phyloP scores from a whole-genome alignment of 2,797 vertebrate species.

The Carapus acus region DNA sequence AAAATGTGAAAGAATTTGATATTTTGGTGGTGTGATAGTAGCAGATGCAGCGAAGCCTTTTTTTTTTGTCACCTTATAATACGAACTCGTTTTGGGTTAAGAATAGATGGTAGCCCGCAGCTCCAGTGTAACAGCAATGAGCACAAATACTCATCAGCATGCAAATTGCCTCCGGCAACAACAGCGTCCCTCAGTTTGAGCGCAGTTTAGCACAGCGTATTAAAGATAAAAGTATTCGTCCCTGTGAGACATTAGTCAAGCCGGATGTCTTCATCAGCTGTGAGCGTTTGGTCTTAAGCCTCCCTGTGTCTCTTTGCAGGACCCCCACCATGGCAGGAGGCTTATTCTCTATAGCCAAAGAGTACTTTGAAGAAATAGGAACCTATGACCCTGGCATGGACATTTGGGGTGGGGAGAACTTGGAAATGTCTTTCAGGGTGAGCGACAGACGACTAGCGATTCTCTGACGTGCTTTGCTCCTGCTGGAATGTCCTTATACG shows the following conservation, averaged over 20 bases:
- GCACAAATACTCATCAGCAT: conserved; percentile 40
- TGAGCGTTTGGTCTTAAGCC: too few species aligned
- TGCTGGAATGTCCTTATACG: too few species aligned
- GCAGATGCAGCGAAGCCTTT: conserved; percentile 10
- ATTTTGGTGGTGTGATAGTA: conserved; percentile 1
- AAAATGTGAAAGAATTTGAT: too few species aligned
- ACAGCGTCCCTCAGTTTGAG: conserved; percentile 35
- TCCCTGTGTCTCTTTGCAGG: too few species aligned
- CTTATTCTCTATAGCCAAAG: conserved; percentile 94
- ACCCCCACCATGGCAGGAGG: conserved; percentile 99
- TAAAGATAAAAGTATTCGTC: conserved; percentile 44
- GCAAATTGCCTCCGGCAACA: conserved; percentile 42
- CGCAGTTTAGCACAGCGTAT: conserved; percentile 30
- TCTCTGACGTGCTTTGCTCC: too few species aligned
- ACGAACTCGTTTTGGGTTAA: conserved; percentile 20
- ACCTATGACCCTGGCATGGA: conserved; percentile 99
- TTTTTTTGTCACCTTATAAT: too few species aligned
- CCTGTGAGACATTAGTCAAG: conserved; percentile 46
- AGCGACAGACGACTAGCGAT: conserved; percentile 40
- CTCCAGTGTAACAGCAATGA: conserved; percentile 12
- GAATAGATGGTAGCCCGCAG: conserved; percentile 25
- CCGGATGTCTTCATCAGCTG: too few species aligned
- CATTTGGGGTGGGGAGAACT: conserved; percentile 98
- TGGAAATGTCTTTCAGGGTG: conserved; percentile 99
- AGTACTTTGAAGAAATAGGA: conserved; percentile 98